phyloP scores from a whole-genome alignment of 1,140 invertebrate genomes.

The Drosophila leontia region DNA sequence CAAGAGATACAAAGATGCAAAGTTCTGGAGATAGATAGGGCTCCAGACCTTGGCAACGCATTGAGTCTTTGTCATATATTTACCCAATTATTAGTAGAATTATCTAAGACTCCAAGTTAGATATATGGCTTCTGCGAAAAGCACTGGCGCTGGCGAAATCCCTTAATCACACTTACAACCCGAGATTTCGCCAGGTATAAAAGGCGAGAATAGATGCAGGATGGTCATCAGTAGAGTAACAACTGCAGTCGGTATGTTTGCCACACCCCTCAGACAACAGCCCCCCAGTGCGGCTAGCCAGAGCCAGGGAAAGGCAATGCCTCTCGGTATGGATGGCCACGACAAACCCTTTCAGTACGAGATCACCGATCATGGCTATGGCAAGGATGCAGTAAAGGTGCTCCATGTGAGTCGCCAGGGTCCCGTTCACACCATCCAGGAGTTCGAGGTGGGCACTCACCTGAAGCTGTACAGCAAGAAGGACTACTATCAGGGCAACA shows the following conservation, averaged over 20 bases:
- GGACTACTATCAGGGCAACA: conserved; percentile 88
- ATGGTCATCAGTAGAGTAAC: conserved; percentile 24
- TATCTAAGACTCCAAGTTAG: conserved; percentile 8
- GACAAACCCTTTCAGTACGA: conserved; percentile 85
- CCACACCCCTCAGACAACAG: conserved; percentile 48
- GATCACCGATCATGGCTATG: conserved; percentile 89
- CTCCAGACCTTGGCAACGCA: conserved; percentile 10
- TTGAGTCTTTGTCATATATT: conserved; percentile 22
- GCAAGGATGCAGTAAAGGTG: conserved; percentile 90
- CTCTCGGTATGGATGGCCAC: conserved; percentile 11
- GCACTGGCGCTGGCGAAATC: neutral
- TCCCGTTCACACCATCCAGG: conserved; percentile 88
- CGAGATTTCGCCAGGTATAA: conserved; percentile 11
- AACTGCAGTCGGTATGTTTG: conserved; percentile 42
- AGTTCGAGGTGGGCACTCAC: conserved; percentile 90
- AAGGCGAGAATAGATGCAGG: neutral
- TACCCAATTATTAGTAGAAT: neutral
- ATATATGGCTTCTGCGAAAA: conserved; percentile 16
- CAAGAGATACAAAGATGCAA: conserved; percentile 19
- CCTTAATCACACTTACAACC: neutral
- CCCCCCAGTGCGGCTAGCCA: neutral
- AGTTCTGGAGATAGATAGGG: conserved; percentile 2
- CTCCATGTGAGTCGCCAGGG: conserved; percentile 89
- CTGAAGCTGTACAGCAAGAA: conserved; percentile 89
- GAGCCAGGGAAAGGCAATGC: neutral